phyloP scores from a whole-genome alignment of 2,888 invertebrate species.

The Tenthredo notha region DNA sequence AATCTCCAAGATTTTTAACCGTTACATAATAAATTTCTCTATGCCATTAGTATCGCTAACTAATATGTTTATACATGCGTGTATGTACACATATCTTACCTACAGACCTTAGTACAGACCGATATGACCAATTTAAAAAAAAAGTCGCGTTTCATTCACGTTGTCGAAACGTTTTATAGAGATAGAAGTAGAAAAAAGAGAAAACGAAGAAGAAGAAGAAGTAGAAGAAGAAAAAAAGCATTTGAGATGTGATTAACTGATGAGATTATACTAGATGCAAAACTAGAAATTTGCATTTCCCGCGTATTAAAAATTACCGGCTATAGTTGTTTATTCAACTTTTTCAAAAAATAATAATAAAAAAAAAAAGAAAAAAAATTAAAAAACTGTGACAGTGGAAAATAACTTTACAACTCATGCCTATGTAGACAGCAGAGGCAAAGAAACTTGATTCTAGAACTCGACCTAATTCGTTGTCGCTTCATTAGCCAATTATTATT shows the following conservation, averaged over 20 bases:
- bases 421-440: not conserved
- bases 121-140: constrained; percentile 29
- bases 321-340: not conserved
- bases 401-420: not conserved
- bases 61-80: not conserved
- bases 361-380: no score
- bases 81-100: not conserved
- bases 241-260: constrained; percentile 2
- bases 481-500: constrained; percentile 4
- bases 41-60: not conserved
- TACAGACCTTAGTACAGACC: not conserved
- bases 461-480: constrained; percentile 11
- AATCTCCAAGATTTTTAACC: not conserved
- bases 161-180: not conserved
- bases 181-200: not conserved
- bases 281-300: constrained; percentile 5
- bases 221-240: not conserved
- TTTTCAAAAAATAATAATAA: not conserved
- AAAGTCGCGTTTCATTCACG: not conserved
- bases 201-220: not conserved
- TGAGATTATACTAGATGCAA: not conserved
- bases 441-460: constrained; percentile 35
- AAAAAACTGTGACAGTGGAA: constrained; percentile 12
- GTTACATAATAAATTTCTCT: constrained; percentile 31
- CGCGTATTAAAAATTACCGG: constrained; percentile 18